Percentiles rank a stretch among this genome's conserved stretches.
These are phyloP conservation scores for Nematolebias whitei DNA, from an alignment of 2,113 vertebrate genomes.

Conservation along the genomic window DNA sequence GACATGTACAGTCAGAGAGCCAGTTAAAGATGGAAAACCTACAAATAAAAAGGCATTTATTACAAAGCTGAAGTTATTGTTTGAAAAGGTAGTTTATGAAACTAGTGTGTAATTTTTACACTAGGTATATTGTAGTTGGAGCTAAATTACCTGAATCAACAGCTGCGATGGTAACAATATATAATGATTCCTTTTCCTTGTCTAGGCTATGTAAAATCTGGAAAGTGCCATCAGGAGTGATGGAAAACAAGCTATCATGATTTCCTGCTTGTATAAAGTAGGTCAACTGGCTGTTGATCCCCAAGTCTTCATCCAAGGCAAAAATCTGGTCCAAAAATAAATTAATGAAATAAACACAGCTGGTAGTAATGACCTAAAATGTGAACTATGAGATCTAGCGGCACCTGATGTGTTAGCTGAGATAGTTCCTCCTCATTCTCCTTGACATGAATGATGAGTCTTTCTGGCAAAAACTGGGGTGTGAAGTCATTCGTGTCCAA, in stretches of 20 bases:
- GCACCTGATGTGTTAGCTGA: conserved; percentile 53
- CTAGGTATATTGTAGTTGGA: background rate
- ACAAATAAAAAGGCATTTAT: conserved; percentile 18
- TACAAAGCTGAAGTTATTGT: background rate
- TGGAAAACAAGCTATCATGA: conserved; percentile 44
- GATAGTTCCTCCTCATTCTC: conserved; percentile 54
- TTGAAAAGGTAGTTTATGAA: background rate
- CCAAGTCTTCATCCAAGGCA: conserved; percentile 68
- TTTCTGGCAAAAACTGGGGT: conserved; percentile 58
- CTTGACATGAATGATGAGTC: conserved; percentile 38
- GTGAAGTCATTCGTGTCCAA: conserved; percentile 65
- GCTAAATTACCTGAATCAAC: conserved; percentile 76
- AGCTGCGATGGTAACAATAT: conserved; percentile 65
- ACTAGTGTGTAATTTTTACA: background rate
- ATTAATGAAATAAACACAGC: background rate
- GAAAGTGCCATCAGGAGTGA: conserved; percentile 54
- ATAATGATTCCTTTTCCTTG: conserved; percentile 60
- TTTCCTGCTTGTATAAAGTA: conserved; percentile 55
- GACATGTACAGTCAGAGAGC: conserved; percentile 71
- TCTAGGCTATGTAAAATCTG: conserved; percentile 65
- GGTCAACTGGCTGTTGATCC: conserved; percentile 55
- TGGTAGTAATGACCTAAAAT: background rate
- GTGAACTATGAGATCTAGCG: background rate
- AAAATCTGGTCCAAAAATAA: conserved; percentile 44
- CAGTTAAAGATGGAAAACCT: conserved; percentile 75